Percentiles rank a stretch among this genome's conserved stretches.
Conservation (phyloP, 2,888 invertebrate species). For the Hartigia nigra region DNA sequence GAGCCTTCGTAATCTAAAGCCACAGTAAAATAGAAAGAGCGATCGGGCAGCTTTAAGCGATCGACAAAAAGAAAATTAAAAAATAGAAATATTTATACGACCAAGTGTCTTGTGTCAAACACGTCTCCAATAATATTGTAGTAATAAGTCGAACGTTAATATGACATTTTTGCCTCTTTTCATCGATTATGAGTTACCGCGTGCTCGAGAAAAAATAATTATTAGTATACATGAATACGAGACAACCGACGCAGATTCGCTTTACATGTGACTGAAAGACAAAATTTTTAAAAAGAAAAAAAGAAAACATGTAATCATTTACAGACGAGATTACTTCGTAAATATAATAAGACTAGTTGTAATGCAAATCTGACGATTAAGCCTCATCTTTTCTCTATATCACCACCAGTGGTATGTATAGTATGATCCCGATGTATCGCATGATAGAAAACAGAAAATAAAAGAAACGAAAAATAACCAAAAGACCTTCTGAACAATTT, state of each 20-base stretch:
- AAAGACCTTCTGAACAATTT: slow-evolving; percentile 15
- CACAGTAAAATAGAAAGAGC: background rate
- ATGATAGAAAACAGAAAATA: background rate
- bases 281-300: background rate
- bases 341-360: background rate
- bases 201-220: background rate
- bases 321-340: background rate
- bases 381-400: background rate
- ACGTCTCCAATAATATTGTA: too few relatives aligned
- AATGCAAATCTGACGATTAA: background rate
- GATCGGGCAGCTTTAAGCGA: background rate
- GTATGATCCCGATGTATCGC: background rate
- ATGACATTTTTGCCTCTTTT: background rate
- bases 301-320: background rate
- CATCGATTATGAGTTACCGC: background rate
- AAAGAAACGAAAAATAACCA: background rate
- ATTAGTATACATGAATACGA: background rate
- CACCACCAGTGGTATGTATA: background rate
- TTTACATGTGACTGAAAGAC: background rate
- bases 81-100: background rate
- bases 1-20: background rate
- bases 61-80: background rate
- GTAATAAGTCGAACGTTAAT: background rate
- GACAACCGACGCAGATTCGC: background rate
- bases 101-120: background rate